Base-by-base conservation (phyloP, 2,888 invertebrate species). In the Dasysyrphus albostriatus region DNA sequence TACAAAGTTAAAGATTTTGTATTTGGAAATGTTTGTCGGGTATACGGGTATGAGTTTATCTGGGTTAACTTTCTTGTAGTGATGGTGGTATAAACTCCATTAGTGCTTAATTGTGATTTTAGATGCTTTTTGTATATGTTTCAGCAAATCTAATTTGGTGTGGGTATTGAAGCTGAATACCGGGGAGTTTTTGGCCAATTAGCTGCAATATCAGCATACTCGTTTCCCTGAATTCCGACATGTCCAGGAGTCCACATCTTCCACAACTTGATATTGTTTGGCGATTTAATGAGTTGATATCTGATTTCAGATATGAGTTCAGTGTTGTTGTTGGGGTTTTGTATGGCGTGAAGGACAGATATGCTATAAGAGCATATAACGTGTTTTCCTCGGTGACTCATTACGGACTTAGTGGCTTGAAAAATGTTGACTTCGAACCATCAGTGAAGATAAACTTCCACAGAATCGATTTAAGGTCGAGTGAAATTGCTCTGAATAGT, bases 201-300 rank as follows among this genome's bases (percentile, higher is more conserved):
- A 10, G 32, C 32, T 4, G 56, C 32, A 6, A 29, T 9, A 14
- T 56, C 56, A 29, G 56, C 29, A 56, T n/a, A n/a, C n/a, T n/a
- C n/a, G n/a, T n/a, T n/a, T n/a, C n/a, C n/a, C n/a, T n/a, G n/a
- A n/a, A n/a, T 56, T 3, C 56, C 32, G 12, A 24, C 24, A 32
- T 56, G 56, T 4, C 56, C 5, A n/a, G 56, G 56, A 7, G 24
- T 24, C 56, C 56, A 56, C 56, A 56, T 56, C n/a, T n/a, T n/a
- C n/a, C n/a, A n/a, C n/a, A 32, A 12, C n/a, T 32, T 56, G 0
- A 56, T 56, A 9, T 51, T 51, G n/a, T 29, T 56, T 56, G 14
- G n/a, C 4, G 10, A 9, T 49, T 49, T 49, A 16, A 49, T 19
- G 2, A 49, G 49, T 2, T 19, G 19, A n/a, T 8, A 16, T 49